phyloP scores from a whole-genome alignment of 2,113 vertebrate species.

The Origma solitaria region DNA sequence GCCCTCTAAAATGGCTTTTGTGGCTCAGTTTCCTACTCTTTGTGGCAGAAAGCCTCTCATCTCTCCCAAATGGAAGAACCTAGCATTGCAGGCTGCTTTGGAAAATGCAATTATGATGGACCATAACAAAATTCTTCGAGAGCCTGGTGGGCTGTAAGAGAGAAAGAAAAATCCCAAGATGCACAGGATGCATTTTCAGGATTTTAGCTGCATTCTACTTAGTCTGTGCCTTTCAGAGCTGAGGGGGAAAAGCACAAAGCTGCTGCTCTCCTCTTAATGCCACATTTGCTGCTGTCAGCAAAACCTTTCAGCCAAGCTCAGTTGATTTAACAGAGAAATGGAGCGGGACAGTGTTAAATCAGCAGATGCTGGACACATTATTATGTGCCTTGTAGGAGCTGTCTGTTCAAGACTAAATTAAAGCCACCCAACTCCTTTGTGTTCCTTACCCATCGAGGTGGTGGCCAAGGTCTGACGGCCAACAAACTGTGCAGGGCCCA shows the following conservation, averaged over 20 bases:
- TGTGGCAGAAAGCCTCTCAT: not conserved
- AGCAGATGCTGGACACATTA: not conserved
- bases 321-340: not conserved
- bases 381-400: not conserved
- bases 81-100: not conserved
- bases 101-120: not conserved
- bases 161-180: not conserved
- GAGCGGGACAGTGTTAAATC: not conserved
- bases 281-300: not conserved
- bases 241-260: not conserved
- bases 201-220: not conserved
- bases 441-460: constrained; percentile 92
- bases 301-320: not conserved
- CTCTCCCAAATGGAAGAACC: not conserved
- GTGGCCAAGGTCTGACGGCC: constrained; percentile 95
- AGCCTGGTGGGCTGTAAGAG: not conserved
- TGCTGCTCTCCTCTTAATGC: not conserved
- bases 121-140: not conserved
- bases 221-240: not conserved
- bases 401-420: not conserved
- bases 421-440: not conserved
- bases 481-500: constrained; percentile 97
- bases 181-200: not conserved
- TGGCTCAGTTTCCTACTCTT: not conserved
- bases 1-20: not conserved